Conservation (phyloP, 2,113 vertebrate species). For the Carlito syrichta region DNA sequence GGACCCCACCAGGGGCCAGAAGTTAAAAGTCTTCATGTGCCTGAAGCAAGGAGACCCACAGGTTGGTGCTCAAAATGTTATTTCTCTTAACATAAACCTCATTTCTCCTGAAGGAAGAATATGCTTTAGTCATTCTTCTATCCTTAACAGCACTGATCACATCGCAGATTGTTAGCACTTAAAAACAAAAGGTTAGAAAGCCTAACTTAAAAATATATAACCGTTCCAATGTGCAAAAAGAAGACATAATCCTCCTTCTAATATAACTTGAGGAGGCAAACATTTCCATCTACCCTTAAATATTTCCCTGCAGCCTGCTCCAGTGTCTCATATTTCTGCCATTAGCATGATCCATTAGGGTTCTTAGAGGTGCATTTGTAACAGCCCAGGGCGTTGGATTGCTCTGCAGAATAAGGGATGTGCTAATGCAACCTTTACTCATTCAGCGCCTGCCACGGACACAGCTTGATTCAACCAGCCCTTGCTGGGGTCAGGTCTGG, state of each 20-base stretch:
- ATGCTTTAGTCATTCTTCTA: background rate
- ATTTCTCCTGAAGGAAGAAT: background rate
- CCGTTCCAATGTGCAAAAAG: background rate
- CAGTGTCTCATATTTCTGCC: background rate
- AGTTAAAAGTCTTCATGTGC: background rate
- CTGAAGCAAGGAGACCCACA: background rate
- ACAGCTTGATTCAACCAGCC: background rate
- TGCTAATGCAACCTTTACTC: background rate
- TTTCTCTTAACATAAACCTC: background rate
- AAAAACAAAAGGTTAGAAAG: background rate
- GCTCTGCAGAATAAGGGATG: background rate
- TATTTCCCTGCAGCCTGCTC: background rate
- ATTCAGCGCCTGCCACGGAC: too few species aligned
- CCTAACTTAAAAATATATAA: background rate
- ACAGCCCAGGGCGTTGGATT: background rate
- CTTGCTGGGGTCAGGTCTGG: background rate
- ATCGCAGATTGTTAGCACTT: background rate
- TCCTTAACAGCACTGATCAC: background rate
- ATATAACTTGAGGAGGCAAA: background rate
- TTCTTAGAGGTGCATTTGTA: background rate
- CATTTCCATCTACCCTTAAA: background rate
- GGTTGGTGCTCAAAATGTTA: accelerated
- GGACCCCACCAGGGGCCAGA: background rate
- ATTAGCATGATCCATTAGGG: background rate
- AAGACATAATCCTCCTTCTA: background rate